Base-by-base conservation (phyloP, 2,888 invertebrate genomes). In the Aphidius colemani region DNA sequence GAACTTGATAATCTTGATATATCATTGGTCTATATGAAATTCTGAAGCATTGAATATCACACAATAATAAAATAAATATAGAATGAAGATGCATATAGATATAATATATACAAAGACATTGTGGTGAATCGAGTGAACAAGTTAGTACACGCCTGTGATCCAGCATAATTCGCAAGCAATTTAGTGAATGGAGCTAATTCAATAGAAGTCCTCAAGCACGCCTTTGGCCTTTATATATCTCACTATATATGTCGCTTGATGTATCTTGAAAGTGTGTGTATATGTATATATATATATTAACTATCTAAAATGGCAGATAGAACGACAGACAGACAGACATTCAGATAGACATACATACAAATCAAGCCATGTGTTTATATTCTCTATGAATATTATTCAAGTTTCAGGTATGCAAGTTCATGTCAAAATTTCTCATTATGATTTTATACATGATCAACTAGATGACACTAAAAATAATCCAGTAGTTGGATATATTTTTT, bases 151-250 rank as follows among this genome's bases (percentile, higher is more conserved):
- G 71, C 66, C 66, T 74, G 75, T 76, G 74, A 75, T 76, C 74
- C 70, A 53, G 75, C 76, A 75, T 76, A 76, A 76, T 75, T 72
- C 71, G 70, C 73, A 73, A 73, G 73, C 76, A 76, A 74, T 76
- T 74, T 76, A 68, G 71, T 72, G 73, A 74, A 75, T 76, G 72
- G 71, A 75, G 74, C 76, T 75, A 74, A 76, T 76, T 76, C 72
- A 71, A 73, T 75, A 70, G 71, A 70, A 70, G 68, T 70, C 61
- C 74, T 75, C 71, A 69, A 74, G 74, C 71, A 72, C 74, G 71
- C 41, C 53, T 45, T 56, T 18, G 39, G 45, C 10, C 45, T 30
- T 30, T 5, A 30, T 30, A 30, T 18, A 18, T 56, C 13, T 10
- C 44, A 13, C 56, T 56, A 41, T 41, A 39, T 10, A 39, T 53